Evolutionary conservation across 1,140 invertebrate species (phyloP).

Genomic region (Globodera rostochiensis): DNA sequence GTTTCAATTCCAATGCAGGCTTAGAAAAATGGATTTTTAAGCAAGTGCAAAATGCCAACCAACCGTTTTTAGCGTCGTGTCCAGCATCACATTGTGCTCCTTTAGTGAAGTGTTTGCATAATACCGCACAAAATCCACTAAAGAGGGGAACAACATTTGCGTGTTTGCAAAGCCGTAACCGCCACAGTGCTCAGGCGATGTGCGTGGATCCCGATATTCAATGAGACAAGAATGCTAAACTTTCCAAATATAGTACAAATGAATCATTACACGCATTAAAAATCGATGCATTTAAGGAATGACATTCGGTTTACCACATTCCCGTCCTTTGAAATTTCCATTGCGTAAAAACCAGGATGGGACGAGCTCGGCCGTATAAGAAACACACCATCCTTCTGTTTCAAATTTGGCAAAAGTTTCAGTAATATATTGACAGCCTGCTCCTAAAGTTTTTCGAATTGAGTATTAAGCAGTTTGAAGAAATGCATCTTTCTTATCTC

Average conservation of each 20-base stretch:
- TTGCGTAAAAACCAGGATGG: conserved; percentile 49
- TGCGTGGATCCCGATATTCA: conserved; percentile 49
- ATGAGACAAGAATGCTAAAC: conserved; percentile 43
- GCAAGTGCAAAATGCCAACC: background rate
- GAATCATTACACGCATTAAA: background rate
- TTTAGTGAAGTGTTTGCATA: conserved; percentile 43
- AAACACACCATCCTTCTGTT: conserved; percentile 47
- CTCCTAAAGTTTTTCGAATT: conserved; percentile 19
- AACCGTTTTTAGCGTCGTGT: conserved; percentile 36
- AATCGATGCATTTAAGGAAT: background rate
- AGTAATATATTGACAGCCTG: conserved; percentile 2
- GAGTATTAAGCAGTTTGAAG: background rate
- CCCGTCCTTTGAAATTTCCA: conserved; percentile 43
- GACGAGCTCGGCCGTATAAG: conserved; percentile 51
- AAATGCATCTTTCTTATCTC: background rate
- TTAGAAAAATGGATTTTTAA: conserved; percentile 1
- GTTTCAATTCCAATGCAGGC: conserved; percentile 14
- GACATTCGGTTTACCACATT: conserved; percentile 18
- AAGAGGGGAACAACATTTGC: conserved; percentile 51
- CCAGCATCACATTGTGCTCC: conserved; percentile 50
- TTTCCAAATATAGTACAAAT: background rate
- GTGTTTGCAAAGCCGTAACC: conserved; percentile 53
- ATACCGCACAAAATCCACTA: conserved; percentile 55
- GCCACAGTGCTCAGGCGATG: conserved; percentile 32
- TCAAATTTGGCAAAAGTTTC: conserved; percentile 9